These are phyloP conservation scores for Ciconia nigra DNA, from an alignment of 2,797 vertebrate species.

Conservation along the genomic window DNA sequence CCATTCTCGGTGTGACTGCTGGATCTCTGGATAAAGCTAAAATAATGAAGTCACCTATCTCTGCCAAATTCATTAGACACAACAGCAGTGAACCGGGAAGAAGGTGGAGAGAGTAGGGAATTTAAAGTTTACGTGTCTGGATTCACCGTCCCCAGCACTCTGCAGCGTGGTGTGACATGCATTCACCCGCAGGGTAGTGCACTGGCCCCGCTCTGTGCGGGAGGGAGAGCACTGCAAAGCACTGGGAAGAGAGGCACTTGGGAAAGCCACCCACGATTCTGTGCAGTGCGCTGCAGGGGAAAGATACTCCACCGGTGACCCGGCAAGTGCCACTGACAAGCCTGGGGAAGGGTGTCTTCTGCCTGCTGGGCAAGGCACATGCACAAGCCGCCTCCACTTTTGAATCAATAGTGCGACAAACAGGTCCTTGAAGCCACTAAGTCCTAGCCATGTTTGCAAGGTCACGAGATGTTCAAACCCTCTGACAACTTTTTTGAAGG, in stretches of 20 bases:
- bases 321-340: background rate
- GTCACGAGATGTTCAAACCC: background rate
- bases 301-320: background rate
- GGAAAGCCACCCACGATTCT: background rate
- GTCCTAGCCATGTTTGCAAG: background rate
- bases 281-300: too few species aligned
- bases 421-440: background rate
- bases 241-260: background rate
- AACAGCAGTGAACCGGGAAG: background rate
- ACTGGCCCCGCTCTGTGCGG: background rate
- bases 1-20: background rate
- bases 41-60: background rate
- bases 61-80: background rate
- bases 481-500: background rate
- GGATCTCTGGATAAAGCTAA: background rate
- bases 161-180: background rate
- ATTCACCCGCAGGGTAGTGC: too few species aligned
- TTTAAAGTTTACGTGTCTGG: background rate
- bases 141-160: background rate
- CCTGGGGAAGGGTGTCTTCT: background rate
- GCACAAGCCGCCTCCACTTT: background rate
- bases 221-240: background rate
- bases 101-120: background rate
- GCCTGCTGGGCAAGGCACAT: background rate
- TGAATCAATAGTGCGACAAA: background rate